Evolutionary conservation across 2,113 vertebrate species (phyloP).

Genomic region (Apteryx mantelli): DNA sequence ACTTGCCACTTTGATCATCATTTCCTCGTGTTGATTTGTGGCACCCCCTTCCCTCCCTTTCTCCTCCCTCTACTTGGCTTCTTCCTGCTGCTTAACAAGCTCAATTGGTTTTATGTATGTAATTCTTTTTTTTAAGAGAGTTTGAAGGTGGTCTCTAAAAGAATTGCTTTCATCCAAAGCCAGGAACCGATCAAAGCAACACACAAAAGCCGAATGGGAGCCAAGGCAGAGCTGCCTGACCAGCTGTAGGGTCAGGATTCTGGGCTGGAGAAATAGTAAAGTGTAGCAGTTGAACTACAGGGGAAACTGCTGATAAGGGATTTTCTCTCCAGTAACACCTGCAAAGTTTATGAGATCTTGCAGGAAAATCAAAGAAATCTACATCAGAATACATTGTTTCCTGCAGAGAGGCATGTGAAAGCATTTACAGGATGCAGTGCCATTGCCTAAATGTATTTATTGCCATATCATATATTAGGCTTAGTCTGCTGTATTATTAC

Average conservation of each 20-base stretch:
- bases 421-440: constrained; percentile 32
- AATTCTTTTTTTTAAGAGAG: constrained; percentile 30
- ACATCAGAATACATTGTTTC: constrained; percentile 62
- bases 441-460: constrained; percentile 58
- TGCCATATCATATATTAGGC: constrained; percentile 42
- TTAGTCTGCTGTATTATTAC: background rate
- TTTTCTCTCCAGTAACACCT: constrained; percentile 47
- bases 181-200: constrained; percentile 54
- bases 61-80: constrained; percentile 33
- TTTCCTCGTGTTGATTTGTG: constrained; percentile 42
- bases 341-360: constrained; percentile 64
- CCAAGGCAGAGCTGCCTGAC: constrained; percentile 23
- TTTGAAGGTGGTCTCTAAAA: constrained; percentile 48
- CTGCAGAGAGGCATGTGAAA: constrained; percentile 40
- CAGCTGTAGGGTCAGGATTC: background rate
- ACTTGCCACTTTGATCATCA: background rate
- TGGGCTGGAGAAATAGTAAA: constrained; percentile 2
- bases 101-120: constrained; percentile 49
- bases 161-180: constrained; percentile 58
- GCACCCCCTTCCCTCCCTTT: background rate
- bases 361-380: constrained; percentile 50
- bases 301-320: background rate
- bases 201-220: constrained; percentile 19
- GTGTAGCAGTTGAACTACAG: background rate
- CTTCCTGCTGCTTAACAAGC: constrained; percentile 59